A percentile compares a stretch with the other conserved stretches of the same genome.
phyloP scores from a whole-genome alignment of 1,140 invertebrate species.

The Mercenaria mercenaria region DNA sequence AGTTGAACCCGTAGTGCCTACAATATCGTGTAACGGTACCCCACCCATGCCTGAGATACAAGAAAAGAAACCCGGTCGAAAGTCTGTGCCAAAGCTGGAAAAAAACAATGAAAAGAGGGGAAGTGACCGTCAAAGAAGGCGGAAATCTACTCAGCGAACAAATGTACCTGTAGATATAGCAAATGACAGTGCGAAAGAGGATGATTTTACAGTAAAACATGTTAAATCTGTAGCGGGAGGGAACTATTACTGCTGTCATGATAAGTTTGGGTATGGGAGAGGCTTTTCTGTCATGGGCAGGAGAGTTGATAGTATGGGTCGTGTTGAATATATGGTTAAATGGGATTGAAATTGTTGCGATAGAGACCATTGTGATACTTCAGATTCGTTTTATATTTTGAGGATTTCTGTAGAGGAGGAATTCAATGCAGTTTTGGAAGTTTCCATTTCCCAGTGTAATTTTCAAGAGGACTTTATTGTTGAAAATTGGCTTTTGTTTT shows the following conservation, averaged over 20 bases:
- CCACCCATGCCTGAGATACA: conserved; percentile 60
- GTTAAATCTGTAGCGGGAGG: conserved; percentile 8
- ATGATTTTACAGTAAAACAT: conserved; percentile 31
- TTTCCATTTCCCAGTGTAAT: too few relatives aligned
- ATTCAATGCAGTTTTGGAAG: too few relatives aligned
- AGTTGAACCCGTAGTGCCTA: conserved; percentile 57
- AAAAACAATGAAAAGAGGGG: background rate
- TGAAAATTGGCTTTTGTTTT: too few relatives aligned
- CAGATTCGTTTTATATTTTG: background rate
- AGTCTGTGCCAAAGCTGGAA: background rate
- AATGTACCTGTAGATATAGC: background rate
- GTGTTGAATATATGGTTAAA: conserved; percentile 41
- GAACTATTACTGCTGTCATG: conserved; percentile 20
- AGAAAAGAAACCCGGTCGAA: conserved; percentile 29
- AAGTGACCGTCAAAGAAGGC: background rate
- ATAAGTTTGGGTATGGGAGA: conserved; percentile 55
- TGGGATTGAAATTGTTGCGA: conserved; percentile 30
- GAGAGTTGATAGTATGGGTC: background rate
- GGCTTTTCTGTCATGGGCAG: conserved; percentile 34
- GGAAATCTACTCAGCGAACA: background rate
- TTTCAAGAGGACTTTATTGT: too few relatives aligned
- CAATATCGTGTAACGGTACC: background rate
- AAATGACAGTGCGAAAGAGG: background rate
- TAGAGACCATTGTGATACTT: background rate
- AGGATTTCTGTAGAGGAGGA: too few relatives aligned